Evolutionary conservation across 23 tunicate species (phyloP), one percentile per base, ranked within the genome.

Genomic region (Ascidia mentula): DNA sequence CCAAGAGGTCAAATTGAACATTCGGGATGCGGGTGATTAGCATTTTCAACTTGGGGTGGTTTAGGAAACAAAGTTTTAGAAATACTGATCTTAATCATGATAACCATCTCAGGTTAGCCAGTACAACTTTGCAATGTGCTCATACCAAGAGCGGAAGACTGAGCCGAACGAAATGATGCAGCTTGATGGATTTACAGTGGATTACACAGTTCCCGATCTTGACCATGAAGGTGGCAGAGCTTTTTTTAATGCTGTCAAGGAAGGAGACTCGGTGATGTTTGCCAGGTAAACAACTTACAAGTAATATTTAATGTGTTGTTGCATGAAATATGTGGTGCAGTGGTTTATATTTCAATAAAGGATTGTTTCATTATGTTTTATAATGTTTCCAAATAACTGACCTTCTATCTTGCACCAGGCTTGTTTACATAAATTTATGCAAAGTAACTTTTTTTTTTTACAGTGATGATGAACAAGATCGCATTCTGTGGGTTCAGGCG

Each of bases 41-140:
- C n/a, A n/a, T n/a, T n/a, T n/a, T n/a, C n/a, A n/a, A n/a, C n/a
- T n/a, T n/a, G n/a, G n/a, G n/a, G n/a, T n/a, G n/a, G n/a, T n/a
- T n/a, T n/a, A n/a, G n/a, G n/a, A n/a, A n/a, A n/a, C n/a, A n/a
- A n/a, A n/a, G n/a, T n/a, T 42, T 42, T 9, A 42, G 53, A 42
- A 42, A 42, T 15, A 42, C 53, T 42, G 53, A 42, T 9, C 53
- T n/a, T n/a, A n/a, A n/a, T n/a, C n/a, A n/a, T n/a, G n/a, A 46
- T 46, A 17, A 46, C 20, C 20, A 4, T 77, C 59, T 24, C 87
- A 93, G 98, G 99, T 88, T 60, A 88, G 95, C 78, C 99, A 96
- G 74, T 96, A 96, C 89, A 91, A 90, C 82, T 96, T 96, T 78
- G 99, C 91, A 37, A 96, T 96, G 99, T 96, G 99, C 79, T 87